Base-by-base conservation (phyloP, 2,797 vertebrate genomes). In the Microhierax caerulescens region DNA sequence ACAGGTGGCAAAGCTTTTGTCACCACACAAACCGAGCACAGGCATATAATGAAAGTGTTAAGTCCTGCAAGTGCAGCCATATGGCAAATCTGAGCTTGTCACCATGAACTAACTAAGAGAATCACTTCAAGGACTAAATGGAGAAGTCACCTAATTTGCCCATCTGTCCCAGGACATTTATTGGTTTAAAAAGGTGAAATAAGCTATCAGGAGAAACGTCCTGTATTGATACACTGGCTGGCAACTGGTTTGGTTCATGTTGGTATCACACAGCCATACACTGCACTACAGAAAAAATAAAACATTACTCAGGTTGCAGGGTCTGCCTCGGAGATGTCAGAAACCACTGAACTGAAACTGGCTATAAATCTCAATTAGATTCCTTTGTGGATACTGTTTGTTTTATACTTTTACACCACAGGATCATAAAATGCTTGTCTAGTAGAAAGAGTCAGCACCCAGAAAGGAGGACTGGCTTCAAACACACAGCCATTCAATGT, bases 1-100 rank as follows among this genome's bases (percentile, higher is more conserved):
- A 22, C 45, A 39, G 1, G 2, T 10, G 13, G 76, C 92, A 93
- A 81, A 88, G 94, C 91, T 96, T 93, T 73, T 90, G 82, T 84
- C 63, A 74, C 60, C 48, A 65, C 48, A 72, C 51, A 87, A 95
- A 67, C 79, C 7, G 4, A 78, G 64, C 53, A 47, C 48, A 74
- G 48, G 68, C 50, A 48, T 57, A 88, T 60, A 94, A 85, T 51
- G 41, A 21, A 90, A 90, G 75, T 17, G 88, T 87, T 92, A 94
- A 92, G n/a, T 85, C 70, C 79, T 94, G 56, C 88, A 95, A 97
- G 20, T 50, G 77, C 43, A 84, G 96, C 98, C 98, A 98, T 98
- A 98, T 98, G 98, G 98, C 95, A 94, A 76, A 94, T 97, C 96
- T 97, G 91, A 97, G 95, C 96, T 97, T 96, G 96, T 97, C 97